Percentiles rank a stretch among this genome's conserved stretches.
Conservation (phyloP, 2,888 invertebrate species). For the Globia sparganii region DNA sequence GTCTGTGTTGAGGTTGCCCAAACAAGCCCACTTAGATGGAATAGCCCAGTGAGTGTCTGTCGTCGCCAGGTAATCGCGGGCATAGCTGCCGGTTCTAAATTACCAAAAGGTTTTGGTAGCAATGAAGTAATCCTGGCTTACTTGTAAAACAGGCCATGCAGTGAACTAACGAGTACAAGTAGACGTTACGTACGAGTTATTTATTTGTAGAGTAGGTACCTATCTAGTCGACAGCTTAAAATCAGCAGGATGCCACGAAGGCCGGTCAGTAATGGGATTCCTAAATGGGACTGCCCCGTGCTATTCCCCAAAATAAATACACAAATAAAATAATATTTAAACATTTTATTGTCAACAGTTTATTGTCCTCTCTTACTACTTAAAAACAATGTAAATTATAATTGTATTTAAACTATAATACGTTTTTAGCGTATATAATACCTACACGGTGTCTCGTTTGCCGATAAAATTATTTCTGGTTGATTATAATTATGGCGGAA, state of each 20-base stretch:
- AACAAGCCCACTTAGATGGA: not conserved
- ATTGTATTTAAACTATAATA: not conserved
- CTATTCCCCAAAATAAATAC: slow-evolving; percentile 16
- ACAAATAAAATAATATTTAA: not conserved
- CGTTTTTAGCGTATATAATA: not conserved
- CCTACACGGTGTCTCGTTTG: not conserved
- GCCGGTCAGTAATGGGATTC: not conserved
- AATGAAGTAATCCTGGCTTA: not conserved
- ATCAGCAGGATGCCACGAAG: not conserved
- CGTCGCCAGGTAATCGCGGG: not conserved
- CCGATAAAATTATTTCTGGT: not conserved
- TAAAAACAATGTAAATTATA: slow-evolving; percentile 4
- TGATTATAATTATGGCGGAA: not conserved
- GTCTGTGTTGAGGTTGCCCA: not conserved
- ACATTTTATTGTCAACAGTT: slow-evolving; percentile 20
- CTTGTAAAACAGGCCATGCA: not conserved
- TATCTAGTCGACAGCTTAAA: not conserved
- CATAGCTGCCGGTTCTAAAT: not conserved
- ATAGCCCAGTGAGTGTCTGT: not conserved
- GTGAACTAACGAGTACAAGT: not conserved
- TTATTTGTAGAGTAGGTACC: not conserved
- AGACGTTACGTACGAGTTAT: not conserved
- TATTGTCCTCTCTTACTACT: slow-evolving; percentile 16
- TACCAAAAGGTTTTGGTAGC: not conserved
- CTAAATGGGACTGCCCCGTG: not conserved